Base-by-base conservation (phyloP, 2,888 invertebrate species). In the Achlya flavicornis region DNA sequence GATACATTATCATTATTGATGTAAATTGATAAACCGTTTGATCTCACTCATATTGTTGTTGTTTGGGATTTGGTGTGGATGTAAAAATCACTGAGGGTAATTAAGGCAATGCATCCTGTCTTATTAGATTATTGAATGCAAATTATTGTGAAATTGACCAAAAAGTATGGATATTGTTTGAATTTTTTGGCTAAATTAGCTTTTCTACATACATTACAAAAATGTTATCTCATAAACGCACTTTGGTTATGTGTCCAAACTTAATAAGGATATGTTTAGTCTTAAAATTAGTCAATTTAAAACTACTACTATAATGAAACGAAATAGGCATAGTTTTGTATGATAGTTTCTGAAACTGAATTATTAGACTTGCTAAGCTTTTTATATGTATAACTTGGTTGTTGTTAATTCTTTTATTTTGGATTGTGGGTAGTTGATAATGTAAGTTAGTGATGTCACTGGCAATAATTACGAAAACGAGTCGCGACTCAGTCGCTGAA, bases 241-340 rank as follows among this genome's bases (percentile, higher is more conserved):
- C 85, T 85, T 84, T 84, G 83, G 83, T 87, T 81, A 75, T 78
- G 77, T 86, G 88, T 89, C 89, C 87, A 88, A 88, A 86, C 84
- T 77, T 84, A 80, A 78, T 78, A 78, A 83, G 77, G 74, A 80
- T 60, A 86, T 87, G 80, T 80, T 86, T 89, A 90, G 88, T 89
- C 84, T 82, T 85, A 86, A 85, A 84, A 78, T 87, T 90, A 92
- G 91, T 91, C 89, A 88, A 88, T 88, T 89, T 89, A 88, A 84
- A 74, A 79, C 76, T 74, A 76, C 66, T 78, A 79, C 72, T 77
- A 73, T 82, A 81, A 84, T 80, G 77, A 80, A 87, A 84, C 82
- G 85, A 87, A 86, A 84, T 89, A 89, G 84, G 71, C 83, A 87
- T 90, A 88, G 83, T 88, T 86, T 84, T 85, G 76, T 85, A 81